These are phyloP conservation scores for Typhlomys cinereus DNA, from an alignment of 2,113 vertebrate genomes.

Conservation along the genomic window DNA sequence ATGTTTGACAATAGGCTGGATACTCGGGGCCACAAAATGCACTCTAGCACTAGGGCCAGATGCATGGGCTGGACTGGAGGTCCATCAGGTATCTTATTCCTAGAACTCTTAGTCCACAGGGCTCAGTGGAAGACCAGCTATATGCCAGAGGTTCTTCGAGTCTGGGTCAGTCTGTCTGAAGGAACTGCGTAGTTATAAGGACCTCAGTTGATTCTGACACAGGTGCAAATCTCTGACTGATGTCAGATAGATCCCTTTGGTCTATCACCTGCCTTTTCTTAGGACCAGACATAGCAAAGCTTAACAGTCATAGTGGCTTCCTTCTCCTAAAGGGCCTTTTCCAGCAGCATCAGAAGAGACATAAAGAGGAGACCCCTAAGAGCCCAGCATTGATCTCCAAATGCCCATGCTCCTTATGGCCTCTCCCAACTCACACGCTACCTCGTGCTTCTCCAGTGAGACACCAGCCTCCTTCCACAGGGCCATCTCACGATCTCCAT, in stretches of 20 bases:
- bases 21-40: not conserved
- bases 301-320: not conserved
- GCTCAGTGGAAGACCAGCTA: not conserved
- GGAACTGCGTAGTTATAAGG: not conserved
- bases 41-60: not conserved
- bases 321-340: not conserved
- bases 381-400: not conserved
- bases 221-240: not conserved
- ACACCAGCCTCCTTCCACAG: not conserved
- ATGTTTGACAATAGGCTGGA: no score
- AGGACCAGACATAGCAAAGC: not conserved
- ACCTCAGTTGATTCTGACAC: not conserved
- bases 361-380: not conserved
- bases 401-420: accelerated
- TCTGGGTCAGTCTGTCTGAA: not conserved
- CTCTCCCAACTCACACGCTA: not conserved
- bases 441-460: not conserved
- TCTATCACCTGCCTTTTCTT: not conserved
- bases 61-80: not conserved
- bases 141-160: not conserved
- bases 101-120: not conserved
- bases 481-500: not conserved
- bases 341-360: not conserved
- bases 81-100: not conserved
- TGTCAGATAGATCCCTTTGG: not conserved